Base-by-base conservation (phyloP, 2,888 invertebrate species). In the Tipula confusa region DNA sequence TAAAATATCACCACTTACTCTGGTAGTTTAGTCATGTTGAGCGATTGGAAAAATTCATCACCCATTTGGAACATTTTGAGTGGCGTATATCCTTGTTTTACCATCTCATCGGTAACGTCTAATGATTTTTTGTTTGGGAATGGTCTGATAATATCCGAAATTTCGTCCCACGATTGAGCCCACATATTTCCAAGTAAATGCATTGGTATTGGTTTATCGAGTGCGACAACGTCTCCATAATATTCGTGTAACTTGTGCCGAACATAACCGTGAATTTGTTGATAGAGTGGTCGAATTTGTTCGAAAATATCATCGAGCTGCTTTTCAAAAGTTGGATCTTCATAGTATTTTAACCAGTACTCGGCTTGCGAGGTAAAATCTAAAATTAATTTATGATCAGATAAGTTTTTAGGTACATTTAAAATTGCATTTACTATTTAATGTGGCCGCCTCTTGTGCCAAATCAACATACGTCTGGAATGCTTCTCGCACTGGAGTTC, bases 161-260 rank as follows among this genome's bases (percentile, higher is more conserved):
- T 88, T 0, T 87, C 86, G 0, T 89, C 90, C 96, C 96, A 97
- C 0, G 92, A 91, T 88, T 97, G 96, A 0, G 94, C 94, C 96
- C 96, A 96, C 94, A 96, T 94, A 87, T 96, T 90, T 91, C 95
- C 95, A 84, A 95, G 87, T 24, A 96, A 90, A 91, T 95, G 95
- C 84, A 94, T 95, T 0, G 95, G 95, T 83, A 96, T 93, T 0
- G 95, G 94, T 84, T 94, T 95, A 84, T 89, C 92, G 83, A 92
- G 92, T 0, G 93, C 90, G 0, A 94, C 88, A 0, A 91, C 89
- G 43, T 93, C 92, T 0, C 96, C 96, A 87, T 96, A 96, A 85
- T 92, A 91, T 86, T 93, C 90, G n/a, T 92, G 90, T 80, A 97
- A 89, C 83, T 93, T 93, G 86, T 92, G 91, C 85, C 96, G 91